A percentile compares a stretch with the other conserved stretches of the same genome.
phyloP scores from a whole-genome alignment of 2,113 vertebrate species.

The Ictalurus punctatus region DNA sequence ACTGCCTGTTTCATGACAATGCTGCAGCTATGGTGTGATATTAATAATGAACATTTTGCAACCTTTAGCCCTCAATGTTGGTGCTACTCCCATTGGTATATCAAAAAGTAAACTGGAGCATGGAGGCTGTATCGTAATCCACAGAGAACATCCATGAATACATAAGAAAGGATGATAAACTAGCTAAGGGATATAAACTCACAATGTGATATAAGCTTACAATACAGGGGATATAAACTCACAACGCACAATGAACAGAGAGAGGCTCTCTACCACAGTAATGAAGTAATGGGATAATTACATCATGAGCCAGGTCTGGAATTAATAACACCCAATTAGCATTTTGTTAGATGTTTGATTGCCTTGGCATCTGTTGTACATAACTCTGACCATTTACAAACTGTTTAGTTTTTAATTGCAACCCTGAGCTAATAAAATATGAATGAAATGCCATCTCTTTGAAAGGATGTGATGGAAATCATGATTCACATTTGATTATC shows the following conservation, averaged over 20 bases:
- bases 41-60: slow-evolving; percentile 63
- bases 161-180: slow-evolving; percentile 64
- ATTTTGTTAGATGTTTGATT: slow-evolving; percentile 65
- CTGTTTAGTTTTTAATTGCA: slow-evolving; percentile 36
- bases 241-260: slow-evolving; percentile 21
- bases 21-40: slow-evolving; percentile 37
- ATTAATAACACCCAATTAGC: slow-evolving; percentile 64
- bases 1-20: background rate
- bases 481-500: slow-evolving; percentile 20
- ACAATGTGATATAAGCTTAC: background rate
- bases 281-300: slow-evolving; percentile 62
- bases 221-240: background rate
- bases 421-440: slow-evolving; percentile 37
- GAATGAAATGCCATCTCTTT: slow-evolving; percentile 24
- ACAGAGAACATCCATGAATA: slow-evolving; percentile 16
- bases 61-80: slow-evolving; percentile 61
- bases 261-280: slow-evolving; percentile 44
- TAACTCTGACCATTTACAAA: slow-evolving; percentile 36
- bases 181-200: slow-evolving; percentile 54
- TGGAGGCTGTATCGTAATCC: background rate
- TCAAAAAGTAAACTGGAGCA: slow-evolving; percentile 42
- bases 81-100: slow-evolving; percentile 51
- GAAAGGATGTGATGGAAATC: background rate
- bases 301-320: slow-evolving; percentile 59
- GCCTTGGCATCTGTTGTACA: slow-evolving; percentile 50